A percentile compares a stretch with the other conserved stretches of the same genome.
Conservation (phyloP, 2,113 vertebrate species). For the pig (Sus scrofa) region DNA sequence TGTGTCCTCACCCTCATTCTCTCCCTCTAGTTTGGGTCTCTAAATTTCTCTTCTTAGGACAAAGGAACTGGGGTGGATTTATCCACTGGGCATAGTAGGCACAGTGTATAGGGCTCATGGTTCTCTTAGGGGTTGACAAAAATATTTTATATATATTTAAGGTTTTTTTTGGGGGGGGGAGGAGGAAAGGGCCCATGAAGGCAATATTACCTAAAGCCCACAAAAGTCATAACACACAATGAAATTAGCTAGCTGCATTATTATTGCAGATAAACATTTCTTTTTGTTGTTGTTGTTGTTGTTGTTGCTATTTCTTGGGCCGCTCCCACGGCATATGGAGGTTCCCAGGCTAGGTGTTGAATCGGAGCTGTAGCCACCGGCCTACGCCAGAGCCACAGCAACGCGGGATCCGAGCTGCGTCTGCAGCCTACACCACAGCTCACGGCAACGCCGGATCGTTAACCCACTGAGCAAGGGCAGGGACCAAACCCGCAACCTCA, state of each 20-base stretch:
- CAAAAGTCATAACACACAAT: neutral
- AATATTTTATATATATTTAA: neutral
- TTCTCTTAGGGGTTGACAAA: neutral
- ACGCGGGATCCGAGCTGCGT: too few species aligned
- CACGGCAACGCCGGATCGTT: too few species aligned
- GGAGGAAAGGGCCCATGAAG: neutral
- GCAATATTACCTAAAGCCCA: neutral
- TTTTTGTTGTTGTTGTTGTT: too few species aligned
- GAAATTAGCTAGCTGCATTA: neutral
- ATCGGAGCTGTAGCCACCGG: too few species aligned
- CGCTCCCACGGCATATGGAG: too few species aligned
- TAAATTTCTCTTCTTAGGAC: slow-evolving; percentile 1
- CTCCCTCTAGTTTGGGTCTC: neutral
- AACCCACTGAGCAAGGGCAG: too few species aligned
- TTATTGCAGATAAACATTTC: neutral
- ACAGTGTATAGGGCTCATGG: neutral
- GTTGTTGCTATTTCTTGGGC: too few species aligned
- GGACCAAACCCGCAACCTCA: too few species aligned
- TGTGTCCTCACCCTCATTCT: neutral
- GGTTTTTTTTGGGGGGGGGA: too few species aligned
- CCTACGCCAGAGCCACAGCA: too few species aligned
- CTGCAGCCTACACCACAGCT: too few species aligned
- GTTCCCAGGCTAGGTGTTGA: too few species aligned
- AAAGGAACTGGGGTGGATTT: neutral
- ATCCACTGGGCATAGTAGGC: neutral